Evolutionary conservation across 2,888 invertebrate genomes (phyloP), one percentile per base, ranked within the genome.

Genomic region (Parthenolecanium corni): DNA sequence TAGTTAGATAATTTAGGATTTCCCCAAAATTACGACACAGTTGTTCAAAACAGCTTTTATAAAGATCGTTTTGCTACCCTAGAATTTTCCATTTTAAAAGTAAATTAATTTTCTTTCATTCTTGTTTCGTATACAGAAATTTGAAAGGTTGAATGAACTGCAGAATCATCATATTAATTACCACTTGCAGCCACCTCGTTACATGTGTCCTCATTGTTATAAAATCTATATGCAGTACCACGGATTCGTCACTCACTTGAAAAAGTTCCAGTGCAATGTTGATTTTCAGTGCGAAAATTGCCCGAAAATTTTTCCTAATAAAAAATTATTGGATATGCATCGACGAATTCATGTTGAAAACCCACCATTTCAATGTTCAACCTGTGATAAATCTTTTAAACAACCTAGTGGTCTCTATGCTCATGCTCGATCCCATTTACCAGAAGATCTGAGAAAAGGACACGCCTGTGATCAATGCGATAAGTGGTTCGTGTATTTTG

Each of bases 151-250:
- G 65, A 74, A 76, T 40, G 75, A 77, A 65, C 72, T 85, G 38
- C 73, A 82, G 62, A 76, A 80, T 1, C 85, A 85, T 70, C 79
- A 80, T 52, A 77, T 79, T 66, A 73, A 76, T 6, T 78, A 79
- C 0, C 85, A 85, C 68, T 79, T 80, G 49, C 81, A 82, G 68
- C 78, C 80, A 66, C 76, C 79, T 0, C 80, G 81, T 5, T 84
- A 82, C 68, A 77, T 79, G 69, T 85, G 85, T 70, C 78, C 80
- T 20, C 82, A 84, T 69, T 85, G 85, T 70, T 80, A 81, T 49
- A 80, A 80, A 68, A 77, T 80, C 14, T 79, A 78, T 67, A 78
- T 79, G 47, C 80, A 80, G 69, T 83, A 83, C 71, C 76, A 76
- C 65, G 77, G 78, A 3, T 85, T 85, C 70, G 71, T 84, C 6